Evolutionary conservation across 1,140 invertebrate genomes (phyloP), one percentile per base, ranked within the genome.

Genomic region (Drosophila carrolli): DNA sequence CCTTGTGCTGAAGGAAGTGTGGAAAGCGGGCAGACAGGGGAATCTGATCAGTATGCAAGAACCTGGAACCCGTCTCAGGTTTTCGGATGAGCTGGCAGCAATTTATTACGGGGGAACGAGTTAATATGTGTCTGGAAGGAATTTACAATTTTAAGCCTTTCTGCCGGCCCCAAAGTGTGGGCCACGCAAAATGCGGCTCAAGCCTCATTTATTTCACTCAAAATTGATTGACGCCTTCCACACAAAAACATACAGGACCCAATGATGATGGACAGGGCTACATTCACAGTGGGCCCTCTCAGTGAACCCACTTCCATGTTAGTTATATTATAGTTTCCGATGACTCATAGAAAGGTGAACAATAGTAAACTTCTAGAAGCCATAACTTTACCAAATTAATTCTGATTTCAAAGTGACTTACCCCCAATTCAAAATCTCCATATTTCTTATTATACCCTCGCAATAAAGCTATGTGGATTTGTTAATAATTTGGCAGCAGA

Each of bases 141-240:
- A 66, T 55, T 61, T 61, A 56, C 47, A 78, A 75, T 79, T 78
- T 75, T 55, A 82, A 83, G 75, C 75, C 70, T 66, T 76, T 75
- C 53, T 19, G 54, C 6, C n/a, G 51, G 10, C 53, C 70, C 38
- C 38, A 29, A 62, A 73, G 63, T 67, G 78, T 46, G 50, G 56
- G 78, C 51, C 60, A 60, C 59, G 40, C 11, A 53, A 58, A 75
- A 75, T 56, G 48, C 62, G 43, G 61, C 58, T 43, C 82, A 85
- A 75, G 82, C 61, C 75, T 86, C 82, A 85, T 85, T 85, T 85
- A 86, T 81, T 85, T 85, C 58, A 75, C 70, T 81, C 61, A 81
- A 68, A 86, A 86, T 86, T 85, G 82, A 85, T 85, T 86, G 82
- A 81, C 82, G 82, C 63, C 60, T 37, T 37, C 27, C 38, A 59